Conservation (phyloP, 2,797 vertebrate genomes). For the Anas acuta region DNA sequence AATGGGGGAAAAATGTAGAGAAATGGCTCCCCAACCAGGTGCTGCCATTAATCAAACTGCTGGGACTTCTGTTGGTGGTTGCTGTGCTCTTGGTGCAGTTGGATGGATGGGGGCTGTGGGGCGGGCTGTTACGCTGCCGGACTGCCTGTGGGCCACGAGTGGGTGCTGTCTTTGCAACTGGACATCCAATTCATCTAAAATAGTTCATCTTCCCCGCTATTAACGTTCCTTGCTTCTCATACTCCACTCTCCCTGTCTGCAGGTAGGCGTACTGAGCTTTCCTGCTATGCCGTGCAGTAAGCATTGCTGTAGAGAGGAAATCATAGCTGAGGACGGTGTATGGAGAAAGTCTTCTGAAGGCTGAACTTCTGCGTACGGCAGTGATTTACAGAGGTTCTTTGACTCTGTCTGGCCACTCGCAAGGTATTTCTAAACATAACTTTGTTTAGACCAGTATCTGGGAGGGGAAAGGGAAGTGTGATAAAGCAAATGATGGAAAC, state of each 20-base stretch:
- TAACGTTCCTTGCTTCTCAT: not conserved
- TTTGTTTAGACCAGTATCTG: constrained; percentile 45
- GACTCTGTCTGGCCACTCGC: constrained; percentile 47
- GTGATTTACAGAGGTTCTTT: constrained; percentile 50
- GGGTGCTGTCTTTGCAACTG: not conserved
- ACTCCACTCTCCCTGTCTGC: not conserved
- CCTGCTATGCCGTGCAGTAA: rapidly evolving
- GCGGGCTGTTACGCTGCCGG: not conserved
- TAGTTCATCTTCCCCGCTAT: not conserved
- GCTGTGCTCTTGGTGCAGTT: not conserved
- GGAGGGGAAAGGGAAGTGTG: constrained; percentile 57
- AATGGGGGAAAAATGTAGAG: not conserved
- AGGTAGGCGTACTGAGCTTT: not conserved
- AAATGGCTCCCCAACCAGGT: not conserved
- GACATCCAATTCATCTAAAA: not conserved
- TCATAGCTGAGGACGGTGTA: not conserved
- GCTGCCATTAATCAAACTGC: not conserved
- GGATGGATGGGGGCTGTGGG: not conserved
- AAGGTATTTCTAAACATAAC: constrained; percentile 62
- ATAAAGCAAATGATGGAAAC: constrained; percentile 70
- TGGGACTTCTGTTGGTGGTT: not conserved
- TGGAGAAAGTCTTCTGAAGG: not conserved
- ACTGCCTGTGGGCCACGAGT: not conserved
- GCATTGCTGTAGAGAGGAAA: not conserved
- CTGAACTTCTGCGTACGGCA: constrained; percentile 35